These are phyloP conservation scores for Mastacembelus armatus DNA, from an alignment of 2,797 vertebrate species.

Conservation along the genomic window DNA sequence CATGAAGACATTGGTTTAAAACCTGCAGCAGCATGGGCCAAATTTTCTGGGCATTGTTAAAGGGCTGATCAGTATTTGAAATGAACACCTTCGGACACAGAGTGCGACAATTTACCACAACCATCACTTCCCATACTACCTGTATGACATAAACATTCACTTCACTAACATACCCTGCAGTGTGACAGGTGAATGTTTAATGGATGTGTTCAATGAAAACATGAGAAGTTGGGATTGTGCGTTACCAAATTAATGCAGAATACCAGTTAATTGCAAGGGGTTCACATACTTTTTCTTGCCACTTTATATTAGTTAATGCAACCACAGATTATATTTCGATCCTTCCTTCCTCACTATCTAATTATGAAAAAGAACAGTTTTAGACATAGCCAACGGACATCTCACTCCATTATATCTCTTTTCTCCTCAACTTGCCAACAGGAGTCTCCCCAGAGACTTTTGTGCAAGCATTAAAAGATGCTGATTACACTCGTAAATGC, in stretches of 20 bases:
- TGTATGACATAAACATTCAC: constrained; percentile 3
- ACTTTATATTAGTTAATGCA: no score
- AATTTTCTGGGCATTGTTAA: constrained; percentile 29
- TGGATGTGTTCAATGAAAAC: no score
- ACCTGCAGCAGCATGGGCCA: constrained; percentile 37
- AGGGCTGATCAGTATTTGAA: constrained; percentile 31
- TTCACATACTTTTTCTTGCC: no score
- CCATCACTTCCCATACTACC: neutral
- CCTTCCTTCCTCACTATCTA: neutral
- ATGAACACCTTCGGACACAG: constrained; percentile 11
- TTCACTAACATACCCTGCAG: neutral
- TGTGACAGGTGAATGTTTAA: constrained; percentile 2
- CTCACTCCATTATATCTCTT: constrained; percentile 15
- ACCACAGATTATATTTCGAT: constrained; percentile 6
- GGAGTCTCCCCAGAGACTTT: constrained; percentile 42
- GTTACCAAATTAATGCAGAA: no score
- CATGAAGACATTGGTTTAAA: constrained; percentile 65
- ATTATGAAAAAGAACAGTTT: neutral
- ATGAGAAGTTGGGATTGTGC: no score
- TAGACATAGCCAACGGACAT: no score
- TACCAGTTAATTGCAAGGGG: no score
- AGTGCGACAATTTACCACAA: constrained; percentile 1
- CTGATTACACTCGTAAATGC: constrained; percentile 69
- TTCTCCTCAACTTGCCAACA: constrained; percentile 40
- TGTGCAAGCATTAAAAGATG: constrained; percentile 51